phyloP scores from a whole-genome alignment of 2,113 vertebrate species.

The Tapirus terrestris region DNA sequence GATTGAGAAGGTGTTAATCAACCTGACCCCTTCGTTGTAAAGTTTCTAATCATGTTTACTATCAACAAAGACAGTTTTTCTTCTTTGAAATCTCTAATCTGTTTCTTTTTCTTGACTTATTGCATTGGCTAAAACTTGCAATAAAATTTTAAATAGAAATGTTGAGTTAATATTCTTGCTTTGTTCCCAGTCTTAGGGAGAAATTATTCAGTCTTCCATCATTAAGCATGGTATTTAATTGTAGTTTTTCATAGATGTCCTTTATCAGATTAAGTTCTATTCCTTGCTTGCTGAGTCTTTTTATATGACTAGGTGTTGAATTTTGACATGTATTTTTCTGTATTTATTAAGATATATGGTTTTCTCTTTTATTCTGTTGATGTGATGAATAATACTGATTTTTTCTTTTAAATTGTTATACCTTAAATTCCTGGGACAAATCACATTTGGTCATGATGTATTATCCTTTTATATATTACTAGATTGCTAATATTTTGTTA shows the following conservation, averaged over 20 bases:
- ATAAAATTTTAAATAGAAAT: not conserved
- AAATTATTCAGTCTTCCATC: not conserved
- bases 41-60: conserved; percentile 20
- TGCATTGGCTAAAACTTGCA: not conserved
- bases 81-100: conserved; percentile 16
- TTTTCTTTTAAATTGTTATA: not conserved
- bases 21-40: not conserved
- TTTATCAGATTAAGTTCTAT: not conserved
- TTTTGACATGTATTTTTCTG: not conserved
- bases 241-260: not conserved
- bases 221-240: not conserved
- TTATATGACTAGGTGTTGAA: not conserved
- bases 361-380: conserved; percentile 19
- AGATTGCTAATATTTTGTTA: conserved; percentile 1
- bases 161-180: conserved; percentile 23
- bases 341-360: not conserved
- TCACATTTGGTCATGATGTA: not conserved
- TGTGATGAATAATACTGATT: not conserved
- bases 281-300: not conserved
- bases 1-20: not conserved
- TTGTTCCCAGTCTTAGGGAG: not conserved
- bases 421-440: not conserved
- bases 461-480: not conserved
- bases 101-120: conserved; percentile 4
- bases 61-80: conserved; percentile 17